Base-by-base conservation (phyloP, 2,797 vertebrate species). In the Coreius guichenoti region DNA sequence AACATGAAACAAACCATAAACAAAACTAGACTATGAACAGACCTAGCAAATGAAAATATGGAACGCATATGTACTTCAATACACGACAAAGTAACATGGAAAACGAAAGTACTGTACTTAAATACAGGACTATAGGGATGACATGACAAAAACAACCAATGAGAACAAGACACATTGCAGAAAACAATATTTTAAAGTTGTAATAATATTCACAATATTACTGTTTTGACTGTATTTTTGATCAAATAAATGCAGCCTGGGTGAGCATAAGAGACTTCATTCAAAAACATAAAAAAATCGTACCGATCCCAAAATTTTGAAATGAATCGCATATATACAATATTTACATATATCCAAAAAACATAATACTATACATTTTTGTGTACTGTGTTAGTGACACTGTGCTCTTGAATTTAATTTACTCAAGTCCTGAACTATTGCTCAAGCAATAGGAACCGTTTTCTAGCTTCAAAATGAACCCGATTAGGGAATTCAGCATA, bases 371-470 rank as follows among this genome's bases (percentile, higher is more conserved):
- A 14, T 75, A 4, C 16, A 21, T 36, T 77, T 54, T 67, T 23
- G 31, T 54, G 17, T 5, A 49, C 47, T 56, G 3, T 36, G 29
- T 80, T 69, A 23, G 33, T 29, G 47, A 69, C 65, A n/a, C 8
- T 68, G 19, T 31, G 21, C 29, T 68, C 47, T 81, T 81, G 23
- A 45, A 68, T 74, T 77, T 4, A 43, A 77, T 84, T 67, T 8
- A n/a, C 23, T 39, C 4, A 29, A 68, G 31, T 19, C 26, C 26
- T 65, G 61, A 45, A 47, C 61, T 56, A 80, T 81, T 74, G 14
- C 17, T 21, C 49, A 77, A 39, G 61, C 36, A 81, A 58, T 58
- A 26, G 23, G 23, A 81, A 72, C n/a, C 4, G 5, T 51, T 80
- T 70, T 54, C 33, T 23, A 9, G n/a, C 29, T 84, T 84, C 51